These are phyloP conservation scores for Kryphioiulus occultus DNA, from an alignment of 2,888 invertebrate species.

Conservation along the genomic window DNA sequence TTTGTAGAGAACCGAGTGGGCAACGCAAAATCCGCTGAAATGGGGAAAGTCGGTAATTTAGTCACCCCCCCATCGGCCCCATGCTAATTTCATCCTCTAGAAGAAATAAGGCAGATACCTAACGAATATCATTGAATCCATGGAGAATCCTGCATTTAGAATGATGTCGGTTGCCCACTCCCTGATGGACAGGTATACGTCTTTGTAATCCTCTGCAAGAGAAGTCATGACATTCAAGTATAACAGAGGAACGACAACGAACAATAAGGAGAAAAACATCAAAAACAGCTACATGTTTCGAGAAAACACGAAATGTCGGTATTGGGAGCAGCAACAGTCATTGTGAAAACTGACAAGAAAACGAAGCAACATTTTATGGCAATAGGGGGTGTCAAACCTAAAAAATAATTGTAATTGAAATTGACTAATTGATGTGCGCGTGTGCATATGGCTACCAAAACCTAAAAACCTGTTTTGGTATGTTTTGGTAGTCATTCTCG, in stretches of 20 bases:
- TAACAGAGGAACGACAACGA: no score
- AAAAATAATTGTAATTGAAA: neutral
- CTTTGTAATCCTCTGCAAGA: neutral
- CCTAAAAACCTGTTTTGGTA: no score
- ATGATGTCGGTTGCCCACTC: neutral
- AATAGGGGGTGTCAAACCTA: no score
- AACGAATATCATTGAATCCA: neutral
- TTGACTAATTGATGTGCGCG: no score
- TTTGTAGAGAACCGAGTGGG: neutral
- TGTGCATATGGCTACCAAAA: no score
- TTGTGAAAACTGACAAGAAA: no score
- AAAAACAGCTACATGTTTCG: neutral
- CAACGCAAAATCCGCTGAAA: neutral
- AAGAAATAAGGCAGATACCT: neutral
- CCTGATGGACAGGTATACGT: neutral
- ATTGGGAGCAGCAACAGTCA: no score
- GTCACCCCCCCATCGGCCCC: neutral
- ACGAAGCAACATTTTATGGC: no score
- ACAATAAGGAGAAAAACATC: no score
- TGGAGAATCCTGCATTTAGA: neutral
- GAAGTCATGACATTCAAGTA: neutral
- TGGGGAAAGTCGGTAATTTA: neutral
- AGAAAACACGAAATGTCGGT: no score
- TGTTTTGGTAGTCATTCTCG: no score
- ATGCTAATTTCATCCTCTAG: no score